Evolutionary conservation across 2,888 invertebrate genomes (phyloP).

Genomic region (Euphydryas editha): DNA sequence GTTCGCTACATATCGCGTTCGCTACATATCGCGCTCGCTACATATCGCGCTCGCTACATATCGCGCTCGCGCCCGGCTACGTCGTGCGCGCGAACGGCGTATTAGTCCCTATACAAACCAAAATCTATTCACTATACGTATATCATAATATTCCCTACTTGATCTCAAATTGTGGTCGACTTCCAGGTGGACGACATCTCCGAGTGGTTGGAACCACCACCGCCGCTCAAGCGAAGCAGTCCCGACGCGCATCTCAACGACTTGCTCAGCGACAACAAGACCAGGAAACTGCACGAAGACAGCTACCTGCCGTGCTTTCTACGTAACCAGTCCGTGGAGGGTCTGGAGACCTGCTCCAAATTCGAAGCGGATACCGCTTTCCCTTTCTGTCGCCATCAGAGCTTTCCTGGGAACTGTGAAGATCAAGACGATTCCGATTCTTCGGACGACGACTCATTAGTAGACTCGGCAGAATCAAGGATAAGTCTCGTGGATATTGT

Average conservation of each 20-base stretch:
- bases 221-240: conserved; percentile 62
- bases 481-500: conserved; percentile 54
- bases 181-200: conserved; percentile 75
- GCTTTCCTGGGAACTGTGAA: conserved; percentile 57
- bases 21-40: too few relatives aligned
- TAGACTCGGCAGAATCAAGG: conserved; percentile 42
- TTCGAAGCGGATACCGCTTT: conserved; percentile 50
- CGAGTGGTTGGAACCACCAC: conserved; percentile 71
- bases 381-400: conserved; percentile 64
- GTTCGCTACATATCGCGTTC: too few relatives aligned
- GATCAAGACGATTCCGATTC: conserved; percentile 49
- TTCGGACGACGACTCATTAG: conserved; percentile 53
- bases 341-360: conserved; percentile 62
- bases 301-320: conserved; percentile 63
- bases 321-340: conserved; percentile 76
- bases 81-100: too few relatives aligned
- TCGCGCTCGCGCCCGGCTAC: too few relatives aligned
- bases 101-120: too few relatives aligned
- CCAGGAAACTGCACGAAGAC: conserved; percentile 48
- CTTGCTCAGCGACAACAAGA: conserved; percentile 47
- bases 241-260: conserved; percentile 61
- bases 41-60: too few relatives aligned
- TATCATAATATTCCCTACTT: too few relatives aligned
- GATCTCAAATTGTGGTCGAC: too few relatives aligned
- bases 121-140: too few relatives aligned